Evolutionary conservation across 2,797 vertebrate genomes (phyloP), one percentile per base, ranked within the genome.

Genomic region (Fistularia commersonii): DNA sequence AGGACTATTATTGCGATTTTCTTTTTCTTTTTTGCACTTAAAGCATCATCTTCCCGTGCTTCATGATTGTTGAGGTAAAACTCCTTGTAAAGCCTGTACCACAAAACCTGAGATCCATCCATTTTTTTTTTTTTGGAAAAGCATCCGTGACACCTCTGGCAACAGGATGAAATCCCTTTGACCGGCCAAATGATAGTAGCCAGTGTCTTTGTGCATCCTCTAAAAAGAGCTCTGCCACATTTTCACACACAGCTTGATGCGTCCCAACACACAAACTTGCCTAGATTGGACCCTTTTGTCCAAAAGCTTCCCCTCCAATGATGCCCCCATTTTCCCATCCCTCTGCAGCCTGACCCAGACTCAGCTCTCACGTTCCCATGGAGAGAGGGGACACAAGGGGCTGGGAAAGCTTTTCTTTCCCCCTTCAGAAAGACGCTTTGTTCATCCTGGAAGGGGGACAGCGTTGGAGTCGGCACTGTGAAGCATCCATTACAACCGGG

Each of bases 401-500:
- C 90, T 89, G 89, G 88, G 89, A 89, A 92, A 87, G 85, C 89
- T 88, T 93, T 94, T 91, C 91, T 94, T 88, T 79, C 82, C 76
- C 74, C 79, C 90, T 79, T 84, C 85, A 93, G 95, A 94, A 95
- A 95, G 93, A 91, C 77, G 93, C 94, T 98, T 99, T 99, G 97
- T 99, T 96, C 93, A 91, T 85, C 83, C 89, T 92, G 92, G 90
- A 91, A 90, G 89, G 88, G 90, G 94, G 93, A 93, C 93, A 90
- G 91, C 87, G 87, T 88, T 89, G 92, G 91, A 92, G 88, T 76
- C 49, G 71, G 41, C 71, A 80, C 83, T 83, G 74, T 79, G 89
- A 85, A 88, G 84, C 90, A 88, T 88, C 88, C 91, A 92, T 91
- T 90, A 93, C 93, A 93, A 89, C 56, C n/a, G 66, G 71, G 77